Base-by-base conservation (phyloP, 2,888 invertebrate genomes). In the Ceramica pisi region DNA sequence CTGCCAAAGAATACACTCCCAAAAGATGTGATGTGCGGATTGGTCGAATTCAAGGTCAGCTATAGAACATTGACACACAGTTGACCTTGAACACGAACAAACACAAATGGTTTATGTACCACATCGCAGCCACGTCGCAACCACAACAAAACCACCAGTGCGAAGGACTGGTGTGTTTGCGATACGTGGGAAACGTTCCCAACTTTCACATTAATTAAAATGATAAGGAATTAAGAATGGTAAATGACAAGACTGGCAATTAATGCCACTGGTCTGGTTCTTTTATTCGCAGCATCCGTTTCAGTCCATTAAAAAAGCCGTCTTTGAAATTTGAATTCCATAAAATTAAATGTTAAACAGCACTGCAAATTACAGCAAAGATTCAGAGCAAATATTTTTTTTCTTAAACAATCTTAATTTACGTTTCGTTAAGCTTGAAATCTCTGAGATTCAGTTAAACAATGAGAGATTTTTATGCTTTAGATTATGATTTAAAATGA, bases 361-460 rank as follows among this genome's bases (percentile, higher is more conserved):
- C 35, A 48, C 48, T 44, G 53, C 48, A 65, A 74, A 74, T 79
- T 61, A 56, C 19, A 57, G 7, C 48, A 0, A 21, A 23, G 51
- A 38, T 21, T 53, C 6, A 8, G 26, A 73, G 67, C 35, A 74
- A 80, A 74, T 80, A 51, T 68, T 74, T 57, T 53, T 67, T 56
- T 78, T 68, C 80, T 68, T 62, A 79, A 79, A 57, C 50, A 72
- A 67, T 78, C 67, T 65, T 60, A 64, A 73, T 74, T 65, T 44
- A 62, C 75, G 67, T 64, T 79, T 73, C 51, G 80, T 84, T 12
- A 50, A 64, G 9, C 70, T 83, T 41, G 66, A 81, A 9, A 76
- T 46, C 35, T 69, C 3, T 67, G 61, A 21, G 35, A 59, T 65
- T 26, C 46, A 56, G 60, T 68, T 48, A 7, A 53, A 65, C 57